Base-by-base conservation (phyloP, 2,797 vertebrate genomes). In the Crenuchus spilurus region DNA sequence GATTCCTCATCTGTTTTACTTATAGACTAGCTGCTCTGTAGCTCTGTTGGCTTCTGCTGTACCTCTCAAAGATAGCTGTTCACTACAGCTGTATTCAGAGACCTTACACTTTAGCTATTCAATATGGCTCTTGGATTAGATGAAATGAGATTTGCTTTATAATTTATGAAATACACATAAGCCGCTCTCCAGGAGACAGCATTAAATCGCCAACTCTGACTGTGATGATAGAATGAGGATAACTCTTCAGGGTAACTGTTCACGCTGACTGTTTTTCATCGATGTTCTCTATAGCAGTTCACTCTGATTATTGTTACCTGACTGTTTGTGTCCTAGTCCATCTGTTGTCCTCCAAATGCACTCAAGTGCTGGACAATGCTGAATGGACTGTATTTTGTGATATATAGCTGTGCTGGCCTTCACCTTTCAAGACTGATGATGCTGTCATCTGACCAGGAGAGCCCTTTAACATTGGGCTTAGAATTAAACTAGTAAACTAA, bases 91-190 rank as follows among this genome's bases (percentile, higher is more conserved):
- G 54, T 58, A 18, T 28, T 26, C 35, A 11, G 10, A 13, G 18
- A 61, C 10, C 57, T 39, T 37, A 37, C 57, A 39, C 57, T 39
- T 61, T 18, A 61, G 31, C 31, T 33, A 3, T 58, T 37, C 20
- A 9, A 24, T 55, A 67, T 28, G 31, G 26, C 31, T 10, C 52
- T 28, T 54, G 64, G 41, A 66, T 74, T 57, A 58, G 42, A 60
- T 66, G 37, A 66, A 72, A 72, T 72, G 20, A 39, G 61, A 65
- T 55, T 44, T 57, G 13, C 16, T 65, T 48, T 44, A 74, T 66
- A 57, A 57, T 65, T 67, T 28, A 67, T 18, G 57, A 51, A 46
- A 18, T 37, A 31, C 51, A 30, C 16, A 39, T 48, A 37, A 66
- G 55, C 28, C 6, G 24, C 63, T 49, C 52, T 6, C 28, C 41